Evolutionary conservation across 2,797 vertebrate species (phyloP), one percentile per base, ranked within the genome.

Genomic region (Clarias pachynema): DNA sequence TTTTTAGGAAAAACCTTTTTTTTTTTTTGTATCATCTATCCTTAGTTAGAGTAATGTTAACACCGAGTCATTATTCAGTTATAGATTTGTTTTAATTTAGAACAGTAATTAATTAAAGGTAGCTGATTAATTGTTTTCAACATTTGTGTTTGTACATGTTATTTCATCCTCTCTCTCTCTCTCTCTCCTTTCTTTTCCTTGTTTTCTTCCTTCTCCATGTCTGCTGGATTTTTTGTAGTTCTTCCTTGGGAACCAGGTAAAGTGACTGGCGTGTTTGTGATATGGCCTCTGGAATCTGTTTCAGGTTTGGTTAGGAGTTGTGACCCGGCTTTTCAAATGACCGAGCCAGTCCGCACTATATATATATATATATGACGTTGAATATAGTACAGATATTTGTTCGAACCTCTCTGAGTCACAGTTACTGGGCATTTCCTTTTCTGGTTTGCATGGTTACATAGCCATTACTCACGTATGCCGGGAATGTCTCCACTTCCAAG

Each of bases 191-290:
- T 93, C 92, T 95, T 90, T 93, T 91, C 91, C 90, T 92, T 85
- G 88, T 94, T 87, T 91, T 90, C 89, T 87, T 89, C 91, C 89
- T 93, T 92, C 92, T 92, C 89, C 93, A 63, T 88, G 92, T 94
- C 92, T 88, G 8, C 94, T 85, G 95, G 95, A 96, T 94, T 92
- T 95, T 91, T 95, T 96, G 0, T 98, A 99, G 98, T 99, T 99
- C 97, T 99, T 99, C 98, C 98, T 99, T 96, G 98, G 98, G 95
- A 99, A 99, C 95, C 98, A 99, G 98, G 98, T 99, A 99, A 97
- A 96, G 97, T 98, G 94, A 93, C 92, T 91, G 91, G 91, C 73
- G 69, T 89, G 89, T 91, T 88, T 82, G 89, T 88, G 88, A 86
- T 49, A 29, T 85, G 90, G 88, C 10, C 87, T 65, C 89, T 92